These are phyloP conservation scores for Halictus ligatus DNA, from an alignment of 2,888 invertebrate species.

Conservation along the genomic window DNA sequence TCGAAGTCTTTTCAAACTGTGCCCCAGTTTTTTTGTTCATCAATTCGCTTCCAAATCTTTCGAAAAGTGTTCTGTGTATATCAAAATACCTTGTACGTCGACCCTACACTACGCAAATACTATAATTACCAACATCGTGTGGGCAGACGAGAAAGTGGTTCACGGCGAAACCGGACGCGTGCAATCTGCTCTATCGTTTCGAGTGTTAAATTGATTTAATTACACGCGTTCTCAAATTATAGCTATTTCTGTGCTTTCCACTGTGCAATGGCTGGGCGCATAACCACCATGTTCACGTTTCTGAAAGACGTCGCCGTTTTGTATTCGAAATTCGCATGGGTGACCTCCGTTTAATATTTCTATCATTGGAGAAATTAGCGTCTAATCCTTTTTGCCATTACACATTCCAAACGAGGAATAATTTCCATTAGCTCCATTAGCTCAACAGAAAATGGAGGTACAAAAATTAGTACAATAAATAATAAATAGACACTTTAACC, in stretches of 20 bases:
- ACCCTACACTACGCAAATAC: neutral
- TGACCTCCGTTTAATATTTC: neutral
- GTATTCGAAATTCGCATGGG: neutral
- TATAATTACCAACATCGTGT: constrained; percentile 6
- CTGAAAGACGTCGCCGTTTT: neutral
- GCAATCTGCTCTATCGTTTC: constrained; percentile 10
- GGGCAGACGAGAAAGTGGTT: neutral
- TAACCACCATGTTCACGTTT: neutral
- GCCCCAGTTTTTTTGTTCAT: neutral
- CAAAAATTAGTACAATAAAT: too few relatives aligned
- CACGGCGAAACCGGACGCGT: constrained; percentile 6
- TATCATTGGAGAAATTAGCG: neutral
- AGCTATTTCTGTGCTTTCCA: neutral
- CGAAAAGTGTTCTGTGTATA: neutral
- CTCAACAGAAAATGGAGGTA: neutral
- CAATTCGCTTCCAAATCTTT: neutral
- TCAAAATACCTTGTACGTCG: neutral
- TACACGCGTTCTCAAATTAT: constrained; percentile 1
- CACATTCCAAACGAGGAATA: neutral
- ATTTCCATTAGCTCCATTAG: neutral
- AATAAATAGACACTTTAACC: neutral
- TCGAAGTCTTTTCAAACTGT: neutral
- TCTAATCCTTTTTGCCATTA: neutral
- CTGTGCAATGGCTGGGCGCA: neutral
- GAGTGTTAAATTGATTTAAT: constrained; percentile 15